Conservation (phyloP, 2,797 vertebrate genomes). For the Acanthurus leucopareius region DNA sequence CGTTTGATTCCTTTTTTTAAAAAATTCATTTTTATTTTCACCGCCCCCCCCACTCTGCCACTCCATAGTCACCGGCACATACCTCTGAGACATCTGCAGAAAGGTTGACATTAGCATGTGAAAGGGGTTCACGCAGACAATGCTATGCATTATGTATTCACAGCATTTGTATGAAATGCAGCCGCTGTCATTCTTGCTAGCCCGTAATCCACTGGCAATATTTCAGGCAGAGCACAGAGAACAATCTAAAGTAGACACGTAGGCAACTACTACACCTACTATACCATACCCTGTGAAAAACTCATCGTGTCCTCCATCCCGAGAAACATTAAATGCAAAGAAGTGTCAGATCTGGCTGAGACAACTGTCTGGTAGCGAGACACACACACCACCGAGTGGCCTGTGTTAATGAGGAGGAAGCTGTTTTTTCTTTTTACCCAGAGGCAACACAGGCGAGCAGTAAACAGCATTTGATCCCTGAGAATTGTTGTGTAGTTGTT, state of each 20-base stretch:
- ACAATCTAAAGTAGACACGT: slow-evolving; percentile 68
- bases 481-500: slow-evolving; percentile 76
- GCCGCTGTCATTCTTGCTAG: slow-evolving; percentile 79
- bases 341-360: slow-evolving; percentile 77
- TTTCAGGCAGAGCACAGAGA: slow-evolving; percentile 68
- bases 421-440: slow-evolving; percentile 69
- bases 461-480: slow-evolving; percentile 76
- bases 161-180: slow-evolving; percentile 85
- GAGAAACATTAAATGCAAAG: slow-evolving; percentile 74
- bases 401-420: slow-evolving; percentile 80
- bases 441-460: slow-evolving; percentile 64
- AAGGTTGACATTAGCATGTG: slow-evolving; percentile 87
- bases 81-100: slow-evolving; percentile 83
- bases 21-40: slow-evolving; percentile 46
- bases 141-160: slow-evolving; percentile 86
- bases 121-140: slow-evolving; percentile 84
- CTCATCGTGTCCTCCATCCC: slow-evolving; percentile 62
- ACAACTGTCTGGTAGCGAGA: slow-evolving; percentile 67
- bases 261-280: slow-evolving; percentile 37
- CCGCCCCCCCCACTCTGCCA: slow-evolving; percentile 61
- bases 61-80: slow-evolving; percentile 68
- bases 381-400: slow-evolving; percentile 58
- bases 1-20: slow-evolving; percentile 60
- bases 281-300: slow-evolving; percentile 52
- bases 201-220: slow-evolving; percentile 82